phyloP scores from a whole-genome alignment of 2,888 invertebrate genomes.

The Tholera decimalis region DNA sequence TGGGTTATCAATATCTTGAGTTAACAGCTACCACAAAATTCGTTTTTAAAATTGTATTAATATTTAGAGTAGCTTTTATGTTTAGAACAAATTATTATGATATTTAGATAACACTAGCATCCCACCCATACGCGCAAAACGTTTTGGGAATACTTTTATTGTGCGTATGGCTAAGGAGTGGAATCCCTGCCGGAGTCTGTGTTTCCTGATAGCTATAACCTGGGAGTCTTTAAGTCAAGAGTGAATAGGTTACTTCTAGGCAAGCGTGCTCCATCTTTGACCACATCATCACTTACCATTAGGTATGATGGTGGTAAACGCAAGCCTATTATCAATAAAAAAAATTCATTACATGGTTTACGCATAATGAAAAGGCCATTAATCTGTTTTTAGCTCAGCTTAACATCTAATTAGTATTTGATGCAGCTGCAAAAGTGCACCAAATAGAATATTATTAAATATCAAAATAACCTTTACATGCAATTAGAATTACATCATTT shows the following conservation, averaged over 20 bases:
- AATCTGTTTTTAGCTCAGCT: neutral
- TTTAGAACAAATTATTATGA: neutral
- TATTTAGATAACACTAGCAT: conserved; percentile 1
- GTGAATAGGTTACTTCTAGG: too few relatives aligned
- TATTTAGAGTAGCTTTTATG: neutral
- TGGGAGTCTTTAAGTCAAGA: too few relatives aligned
- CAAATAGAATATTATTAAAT: conserved; percentile 34
- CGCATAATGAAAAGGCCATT: neutral
- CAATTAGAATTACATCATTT: conserved; percentile 62
- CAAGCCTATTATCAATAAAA: too few relatives aligned
- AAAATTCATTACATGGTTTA: conserved; percentile 1
- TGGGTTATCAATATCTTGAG: conserved; percentile 1
- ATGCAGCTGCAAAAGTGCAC: conserved; percentile 14
- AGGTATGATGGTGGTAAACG: too few relatives aligned
- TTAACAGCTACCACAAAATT: conserved; percentile 17
- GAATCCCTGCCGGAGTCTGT: too few relatives aligned
- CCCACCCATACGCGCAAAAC: neutral
- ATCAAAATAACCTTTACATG: conserved; percentile 58
- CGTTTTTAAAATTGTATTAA: too few relatives aligned
- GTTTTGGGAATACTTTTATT: too few relatives aligned
- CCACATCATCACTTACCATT: too few relatives aligned
- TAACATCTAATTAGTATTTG: neutral
- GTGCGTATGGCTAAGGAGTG: too few relatives aligned
- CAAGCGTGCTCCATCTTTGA: too few relatives aligned
- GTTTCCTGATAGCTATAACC: too few relatives aligned